phyloP scores from a whole-genome alignment of 2,797 vertebrate species.

The Micrastur ruficollis region DNA sequence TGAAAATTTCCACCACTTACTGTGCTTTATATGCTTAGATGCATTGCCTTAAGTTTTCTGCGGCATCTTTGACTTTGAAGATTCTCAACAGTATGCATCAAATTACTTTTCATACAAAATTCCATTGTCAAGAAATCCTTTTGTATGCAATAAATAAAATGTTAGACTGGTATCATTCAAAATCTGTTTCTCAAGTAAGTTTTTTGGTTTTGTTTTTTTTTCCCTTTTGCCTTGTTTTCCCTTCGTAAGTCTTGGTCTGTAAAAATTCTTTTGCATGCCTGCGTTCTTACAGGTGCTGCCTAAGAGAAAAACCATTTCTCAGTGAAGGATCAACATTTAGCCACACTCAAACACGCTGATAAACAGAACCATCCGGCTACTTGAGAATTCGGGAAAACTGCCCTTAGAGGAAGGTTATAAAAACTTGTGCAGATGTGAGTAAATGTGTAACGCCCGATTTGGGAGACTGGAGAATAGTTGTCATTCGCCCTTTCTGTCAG shows the following conservation, averaged over 20 bases:
- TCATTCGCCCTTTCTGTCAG: too few species aligned
- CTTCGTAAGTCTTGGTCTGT: neutral
- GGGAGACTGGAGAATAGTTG: neutral
- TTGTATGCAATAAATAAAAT: conserved; percentile 72
- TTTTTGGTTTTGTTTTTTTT: neutral
- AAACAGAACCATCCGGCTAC: too few species aligned
- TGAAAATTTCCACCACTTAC: conserved; percentile 49
- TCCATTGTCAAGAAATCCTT: conserved; percentile 63
- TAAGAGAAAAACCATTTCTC: too few species aligned
- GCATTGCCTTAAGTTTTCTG: conserved; percentile 69
- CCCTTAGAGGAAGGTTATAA: too few species aligned
- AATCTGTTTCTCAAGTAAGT: neutral
- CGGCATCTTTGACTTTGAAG: conserved; percentile 43
- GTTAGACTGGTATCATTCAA: conserved; percentile 54
- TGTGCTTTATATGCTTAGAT: conserved; percentile 68
- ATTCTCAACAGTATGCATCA: conserved; percentile 53
- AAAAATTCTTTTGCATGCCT: rapidly evolving
- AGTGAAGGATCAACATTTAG: neutral
- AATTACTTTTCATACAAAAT: conserved; percentile 61
- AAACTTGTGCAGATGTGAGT: too few species aligned
- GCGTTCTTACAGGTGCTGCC: neutral
- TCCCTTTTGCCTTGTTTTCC: neutral
- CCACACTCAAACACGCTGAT: too few species aligned
- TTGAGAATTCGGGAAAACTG: neutral
- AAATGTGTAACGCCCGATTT: rapidly evolving